A percentile compares a stretch with the other conserved stretches of the same genome.
Conservation (phyloP, 2,797 vertebrate genomes). For the Spizella passerina region DNA sequence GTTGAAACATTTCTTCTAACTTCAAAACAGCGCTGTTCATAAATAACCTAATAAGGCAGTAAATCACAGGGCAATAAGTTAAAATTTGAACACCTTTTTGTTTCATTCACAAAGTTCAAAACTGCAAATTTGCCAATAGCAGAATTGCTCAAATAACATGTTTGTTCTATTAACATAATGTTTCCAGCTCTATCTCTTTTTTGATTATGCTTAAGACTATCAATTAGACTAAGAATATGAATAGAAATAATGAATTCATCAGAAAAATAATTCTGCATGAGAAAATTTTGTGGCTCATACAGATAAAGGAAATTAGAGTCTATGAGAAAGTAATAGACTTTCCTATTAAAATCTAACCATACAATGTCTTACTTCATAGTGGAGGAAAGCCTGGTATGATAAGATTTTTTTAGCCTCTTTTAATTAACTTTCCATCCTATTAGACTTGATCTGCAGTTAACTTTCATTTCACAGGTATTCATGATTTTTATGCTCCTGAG, state of each 20-base stretch:
- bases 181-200: constrained; percentile 30
- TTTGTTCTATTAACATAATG: constrained; percentile 39
- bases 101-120: constrained; percentile 37
- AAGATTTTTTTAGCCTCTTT: constrained; percentile 66
- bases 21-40: neutral
- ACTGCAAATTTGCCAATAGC: constrained; percentile 18
- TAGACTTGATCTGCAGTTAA: constrained; percentile 71
- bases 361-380: constrained; percentile 51
- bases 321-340: constrained; percentile 70
- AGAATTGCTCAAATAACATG: constrained; percentile 41
- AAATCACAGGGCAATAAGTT: neutral
- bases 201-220: constrained; percentile 28
- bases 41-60: neutral
- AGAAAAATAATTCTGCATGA: constrained; percentile 40
- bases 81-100: constrained; percentile 20
- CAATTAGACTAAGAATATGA: constrained; percentile 12
- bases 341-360: constrained; percentile 61
- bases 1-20: neutral
- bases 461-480: constrained; percentile 73
- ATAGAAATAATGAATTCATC: constrained; percentile 62
- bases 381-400: constrained; percentile 59
- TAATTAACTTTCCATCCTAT: constrained; percentile 77
- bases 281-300: constrained; percentile 45
- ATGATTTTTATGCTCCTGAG: constrained; percentile 67
- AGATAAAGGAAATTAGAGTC: constrained; percentile 78